phyloP scores from a whole-genome alignment of 2,797 vertebrate genomes.

The Hapalemur alaotrensis region DNA sequence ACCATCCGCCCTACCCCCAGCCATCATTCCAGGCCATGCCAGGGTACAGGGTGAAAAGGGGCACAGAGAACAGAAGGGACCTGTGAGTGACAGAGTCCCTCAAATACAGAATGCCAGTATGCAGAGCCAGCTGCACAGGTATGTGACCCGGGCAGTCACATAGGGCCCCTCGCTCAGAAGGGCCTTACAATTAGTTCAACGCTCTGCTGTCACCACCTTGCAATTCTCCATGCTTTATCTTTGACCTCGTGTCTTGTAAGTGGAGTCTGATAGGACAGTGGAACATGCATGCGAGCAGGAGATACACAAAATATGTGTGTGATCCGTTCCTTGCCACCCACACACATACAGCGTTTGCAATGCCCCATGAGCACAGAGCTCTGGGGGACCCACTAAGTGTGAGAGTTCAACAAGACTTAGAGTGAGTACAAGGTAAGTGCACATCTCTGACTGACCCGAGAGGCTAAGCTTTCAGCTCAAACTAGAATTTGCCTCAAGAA shows the following conservation, averaged over 20 bases:
- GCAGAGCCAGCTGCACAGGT: not conserved
- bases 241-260: not conserved
- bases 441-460: not conserved
- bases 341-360: fast-evolving
- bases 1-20: not conserved
- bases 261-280: not conserved
- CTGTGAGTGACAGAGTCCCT: not conserved
- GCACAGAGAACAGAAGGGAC: not conserved
- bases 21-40: not conserved
- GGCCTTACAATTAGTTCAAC: not conserved
- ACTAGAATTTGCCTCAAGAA: not conserved
- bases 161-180: not conserved
- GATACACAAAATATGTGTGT: fast-evolving
- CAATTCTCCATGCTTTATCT: not conserved
- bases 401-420: not conserved
- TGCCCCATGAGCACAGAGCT: not conserved
- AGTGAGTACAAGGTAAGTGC: not conserved
- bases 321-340: not conserved
- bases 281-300: not conserved
- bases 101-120: not conserved
- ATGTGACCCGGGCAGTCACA: fast-evolving
- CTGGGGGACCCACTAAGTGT: not conserved
- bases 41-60: not conserved
- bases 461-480: not conserved
- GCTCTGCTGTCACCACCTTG: not conserved